These are phyloP conservation scores for Sinosuthora webbiana DNA, from an alignment of 2,113 vertebrate genomes.

Conservation along the genomic window DNA sequence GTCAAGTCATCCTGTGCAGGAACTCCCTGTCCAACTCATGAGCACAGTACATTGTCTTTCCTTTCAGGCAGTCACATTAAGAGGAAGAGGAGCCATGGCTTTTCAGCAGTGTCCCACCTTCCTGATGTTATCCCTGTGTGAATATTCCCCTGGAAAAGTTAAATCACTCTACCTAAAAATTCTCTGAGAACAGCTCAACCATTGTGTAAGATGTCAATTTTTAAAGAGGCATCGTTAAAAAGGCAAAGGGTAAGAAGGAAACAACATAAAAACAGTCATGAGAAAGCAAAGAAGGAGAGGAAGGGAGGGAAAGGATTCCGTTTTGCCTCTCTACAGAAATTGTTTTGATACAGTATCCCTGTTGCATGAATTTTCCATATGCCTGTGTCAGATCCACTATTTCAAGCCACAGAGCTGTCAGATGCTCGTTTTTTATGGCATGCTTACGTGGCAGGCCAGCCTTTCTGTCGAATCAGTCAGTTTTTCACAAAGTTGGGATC, in stretches of 20 bases:
- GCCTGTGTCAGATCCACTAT: slow-evolving; percentile 43
- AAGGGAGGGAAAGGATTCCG: not conserved
- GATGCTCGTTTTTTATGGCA: slow-evolving; percentile 11
- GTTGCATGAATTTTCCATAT: slow-evolving; percentile 58
- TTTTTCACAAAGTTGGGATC: not conserved
- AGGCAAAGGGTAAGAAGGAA: not conserved
- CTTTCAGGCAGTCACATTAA: not conserved
- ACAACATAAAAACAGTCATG: not conserved
- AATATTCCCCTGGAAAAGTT: not conserved
- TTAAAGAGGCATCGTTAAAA: not conserved
- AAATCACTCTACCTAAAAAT: not conserved
- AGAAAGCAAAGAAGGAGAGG: not conserved
- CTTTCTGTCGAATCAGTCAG: slow-evolving; percentile 5
- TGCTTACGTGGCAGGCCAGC: slow-evolving; percentile 48
- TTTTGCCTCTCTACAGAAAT: slow-evolving; percentile 14
- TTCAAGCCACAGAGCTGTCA: slow-evolving; percentile 52
- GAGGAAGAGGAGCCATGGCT: not conserved
- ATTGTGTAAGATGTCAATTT: not conserved
- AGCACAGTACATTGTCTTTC: accelerated
- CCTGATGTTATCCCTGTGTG: not conserved
- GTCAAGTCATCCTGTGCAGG: not conserved
- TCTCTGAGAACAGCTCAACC: not conserved
- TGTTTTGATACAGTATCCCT: slow-evolving; percentile 52
- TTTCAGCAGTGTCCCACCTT: not conserved
- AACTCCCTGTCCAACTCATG: not conserved